phyloP scores from a whole-genome alignment of 2,113 vertebrate species.

The Psilopsiagon aymara region DNA sequence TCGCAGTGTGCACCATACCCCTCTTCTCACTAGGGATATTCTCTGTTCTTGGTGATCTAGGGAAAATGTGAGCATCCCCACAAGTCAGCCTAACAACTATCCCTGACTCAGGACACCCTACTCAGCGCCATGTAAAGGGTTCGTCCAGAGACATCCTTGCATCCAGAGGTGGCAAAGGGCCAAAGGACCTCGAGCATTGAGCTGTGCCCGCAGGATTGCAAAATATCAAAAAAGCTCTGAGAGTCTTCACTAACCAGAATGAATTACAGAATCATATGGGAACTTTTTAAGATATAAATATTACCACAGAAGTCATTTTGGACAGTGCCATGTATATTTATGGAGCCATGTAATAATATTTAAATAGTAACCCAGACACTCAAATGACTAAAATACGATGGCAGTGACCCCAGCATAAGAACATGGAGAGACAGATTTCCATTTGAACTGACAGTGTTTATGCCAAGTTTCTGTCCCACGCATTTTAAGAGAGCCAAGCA shows the following conservation, averaged over 20 bases:
- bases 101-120: neutral
- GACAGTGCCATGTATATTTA: constrained; percentile 21
- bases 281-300: constrained; percentile 27
- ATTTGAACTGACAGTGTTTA: constrained; percentile 33
- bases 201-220: neutral
- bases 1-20: rapidly evolving
- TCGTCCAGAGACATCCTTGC: neutral
- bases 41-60: neutral
- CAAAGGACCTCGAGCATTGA: neutral
- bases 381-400: neutral
- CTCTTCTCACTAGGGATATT: neutral
- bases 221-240: neutral
- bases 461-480: constrained; percentile 30
- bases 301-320: neutral
- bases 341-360: constrained; percentile 23
- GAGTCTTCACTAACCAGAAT: neutral
- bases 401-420: constrained; percentile 23
- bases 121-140: rapidly evolving
- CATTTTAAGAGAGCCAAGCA: constrained; percentile 35
- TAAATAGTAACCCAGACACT: constrained; percentile 30
- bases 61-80: neutral
- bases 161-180: neutral
- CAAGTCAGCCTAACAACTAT: neutral
- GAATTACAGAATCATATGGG: neutral
- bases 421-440: constrained; percentile 36